These are phyloP conservation scores for Sarotherodon lohbergeri DNA, from an alignment of 2,113 vertebrate genomes.

Conservation along the genomic window DNA sequence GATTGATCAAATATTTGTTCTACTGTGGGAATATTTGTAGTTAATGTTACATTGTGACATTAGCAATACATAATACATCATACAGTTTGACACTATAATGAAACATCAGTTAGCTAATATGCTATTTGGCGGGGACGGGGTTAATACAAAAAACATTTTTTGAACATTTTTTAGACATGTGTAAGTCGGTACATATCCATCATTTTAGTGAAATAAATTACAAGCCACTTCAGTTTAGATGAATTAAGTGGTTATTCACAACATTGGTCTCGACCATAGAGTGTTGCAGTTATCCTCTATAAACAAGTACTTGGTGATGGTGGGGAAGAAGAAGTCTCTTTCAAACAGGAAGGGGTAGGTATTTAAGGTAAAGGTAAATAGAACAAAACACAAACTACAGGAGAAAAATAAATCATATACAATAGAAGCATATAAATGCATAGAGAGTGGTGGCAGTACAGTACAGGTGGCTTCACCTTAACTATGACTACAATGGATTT, in stretches of 20 bases:
- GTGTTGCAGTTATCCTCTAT: background rate
- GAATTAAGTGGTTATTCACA: background rate
- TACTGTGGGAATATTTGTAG: too few relatives aligned
- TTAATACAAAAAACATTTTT: too few relatives aligned
- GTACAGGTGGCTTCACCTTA: background rate
- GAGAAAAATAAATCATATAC: background rate
- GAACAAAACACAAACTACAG: background rate
- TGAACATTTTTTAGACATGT: too few relatives aligned
- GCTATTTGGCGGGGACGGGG: too few relatives aligned
- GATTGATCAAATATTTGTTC: background rate
- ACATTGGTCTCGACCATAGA: background rate
- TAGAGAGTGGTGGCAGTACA: background rate
- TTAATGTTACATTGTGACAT: too few relatives aligned
- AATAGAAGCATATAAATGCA: background rate
- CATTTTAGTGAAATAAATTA: too few relatives aligned
- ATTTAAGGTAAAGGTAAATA: background rate
- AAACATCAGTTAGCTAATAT: too few relatives aligned
- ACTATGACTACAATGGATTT: background rate
- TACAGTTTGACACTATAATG: too few relatives aligned
- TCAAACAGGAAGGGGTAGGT: background rate
- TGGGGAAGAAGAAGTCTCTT: background rate
- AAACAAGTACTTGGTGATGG: background rate
- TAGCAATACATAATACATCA: too few relatives aligned
- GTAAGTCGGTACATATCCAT: too few relatives aligned
- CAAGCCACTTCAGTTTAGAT: background rate